These are phyloP conservation scores for Laupala kohalensis DNA, from an alignment of 1,140 invertebrate species.

Conservation along the genomic window DNA sequence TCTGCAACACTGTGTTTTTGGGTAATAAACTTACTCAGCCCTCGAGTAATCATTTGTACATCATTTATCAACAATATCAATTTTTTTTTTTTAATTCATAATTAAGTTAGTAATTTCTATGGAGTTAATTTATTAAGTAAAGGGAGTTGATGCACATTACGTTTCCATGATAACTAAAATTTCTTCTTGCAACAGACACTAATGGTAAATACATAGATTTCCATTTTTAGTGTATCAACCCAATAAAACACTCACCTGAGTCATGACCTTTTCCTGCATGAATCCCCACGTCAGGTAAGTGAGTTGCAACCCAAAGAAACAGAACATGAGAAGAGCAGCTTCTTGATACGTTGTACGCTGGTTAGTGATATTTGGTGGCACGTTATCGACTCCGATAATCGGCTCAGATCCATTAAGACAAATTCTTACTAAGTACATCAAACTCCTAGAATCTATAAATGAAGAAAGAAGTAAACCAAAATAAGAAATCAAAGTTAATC, in stretches of 20 bases:
- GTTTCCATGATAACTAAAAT: background rate
- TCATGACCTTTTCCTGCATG: constrained; percentile 88
- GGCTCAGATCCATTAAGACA: constrained; percentile 7
- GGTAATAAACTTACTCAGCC: no score
- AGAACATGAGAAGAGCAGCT: constrained; percentile 50
- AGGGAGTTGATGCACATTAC: background rate
- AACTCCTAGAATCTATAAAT: constrained; percentile 1
- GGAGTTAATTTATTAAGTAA: background rate
- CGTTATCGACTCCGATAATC: background rate
- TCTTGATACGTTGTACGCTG: constrained; percentile 28
- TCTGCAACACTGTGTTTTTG: no score
- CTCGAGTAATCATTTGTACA: no score
- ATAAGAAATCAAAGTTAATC: no score
- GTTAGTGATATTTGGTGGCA: background rate
- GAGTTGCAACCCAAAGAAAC: constrained; percentile 76
- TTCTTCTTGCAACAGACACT: background rate
- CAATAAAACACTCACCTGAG: constrained; percentile 38
- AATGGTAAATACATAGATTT: background rate
- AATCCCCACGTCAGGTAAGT: constrained; percentile 91
- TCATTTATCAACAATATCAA: background rate
- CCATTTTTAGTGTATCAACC: background rate
- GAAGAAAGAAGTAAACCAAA: no score
- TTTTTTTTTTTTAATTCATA: background rate
- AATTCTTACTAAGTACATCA: background rate
- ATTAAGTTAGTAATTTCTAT: constrained; percentile 1